Conservation (phyloP, 2,888 invertebrate genomes). For the Diarsia brunnea region DNA sequence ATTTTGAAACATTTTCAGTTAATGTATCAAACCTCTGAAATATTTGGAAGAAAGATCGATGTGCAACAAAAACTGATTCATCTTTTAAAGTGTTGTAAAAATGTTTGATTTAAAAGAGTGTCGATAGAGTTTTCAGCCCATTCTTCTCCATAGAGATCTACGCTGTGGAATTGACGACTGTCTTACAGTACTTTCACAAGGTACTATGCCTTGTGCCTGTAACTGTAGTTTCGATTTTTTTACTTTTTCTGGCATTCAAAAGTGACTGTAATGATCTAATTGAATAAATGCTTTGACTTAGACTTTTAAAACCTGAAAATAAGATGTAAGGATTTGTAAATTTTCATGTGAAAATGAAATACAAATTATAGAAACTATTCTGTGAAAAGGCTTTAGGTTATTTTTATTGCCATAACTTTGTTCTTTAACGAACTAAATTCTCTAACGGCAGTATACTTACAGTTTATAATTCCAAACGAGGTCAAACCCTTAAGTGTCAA, state of each 20-base stretch:
- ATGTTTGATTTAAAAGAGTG: too few relatives aligned
- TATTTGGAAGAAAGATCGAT: neutral
- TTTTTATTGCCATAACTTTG: neutral
- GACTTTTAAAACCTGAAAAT: neutral
- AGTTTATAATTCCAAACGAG: slow-evolving; percentile 24
- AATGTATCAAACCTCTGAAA: neutral
- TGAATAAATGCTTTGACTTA: too few relatives aligned
- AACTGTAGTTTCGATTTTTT: too few relatives aligned
- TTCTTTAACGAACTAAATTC: neutral
- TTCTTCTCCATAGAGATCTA: too few relatives aligned
- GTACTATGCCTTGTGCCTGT: too few relatives aligned
- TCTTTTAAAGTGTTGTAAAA: neutral
- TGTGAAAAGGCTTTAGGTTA: neutral
- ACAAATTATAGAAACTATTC: neutral
- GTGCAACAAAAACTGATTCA: neutral
- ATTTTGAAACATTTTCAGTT: neutral
- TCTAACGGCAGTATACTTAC: slow-evolving; percentile 1
- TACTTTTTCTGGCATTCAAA: too few relatives aligned
- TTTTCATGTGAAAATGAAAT: slow-evolving; percentile 10
- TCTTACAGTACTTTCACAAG: too few relatives aligned
- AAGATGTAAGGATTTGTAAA: neutral
- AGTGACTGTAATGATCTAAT: too few relatives aligned
- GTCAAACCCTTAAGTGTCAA: slow-evolving; percentile 41
- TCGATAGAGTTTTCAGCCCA: too few relatives aligned
- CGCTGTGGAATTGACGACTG: too few relatives aligned